Evolutionary conservation across 2,888 invertebrate genomes (phyloP).

Genomic region (Tetragonula carbonaria): DNA sequence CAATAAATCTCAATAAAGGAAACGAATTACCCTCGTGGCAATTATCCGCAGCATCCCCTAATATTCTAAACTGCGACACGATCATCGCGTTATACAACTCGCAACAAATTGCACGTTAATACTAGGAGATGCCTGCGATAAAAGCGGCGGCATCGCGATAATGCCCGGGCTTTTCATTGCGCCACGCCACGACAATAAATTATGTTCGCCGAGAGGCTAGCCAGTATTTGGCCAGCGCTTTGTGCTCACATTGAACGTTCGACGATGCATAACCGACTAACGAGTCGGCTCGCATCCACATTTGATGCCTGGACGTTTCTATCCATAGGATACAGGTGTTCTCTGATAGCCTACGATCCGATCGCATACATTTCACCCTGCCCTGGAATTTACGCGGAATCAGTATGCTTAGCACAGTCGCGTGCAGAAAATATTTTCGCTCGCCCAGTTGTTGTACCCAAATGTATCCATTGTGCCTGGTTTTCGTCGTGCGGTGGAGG

Average conservation of each 20-base stretch:
- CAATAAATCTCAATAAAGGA: slow-evolving; percentile 24
- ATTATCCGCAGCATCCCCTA: neutral
- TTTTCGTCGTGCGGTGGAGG: neutral
- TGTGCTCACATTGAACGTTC: slow-evolving; percentile 44
- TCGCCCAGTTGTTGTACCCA: neutral
- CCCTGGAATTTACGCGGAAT: slow-evolving; percentile 32
- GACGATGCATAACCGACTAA: slow-evolving; percentile 58
- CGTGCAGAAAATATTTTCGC: slow-evolving; percentile 34
- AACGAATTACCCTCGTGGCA: neutral
- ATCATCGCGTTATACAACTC: slow-evolving; percentile 35
- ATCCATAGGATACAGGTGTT: slow-evolving; percentile 56
- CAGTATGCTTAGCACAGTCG: slow-evolving; percentile 32
- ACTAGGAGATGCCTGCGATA: slow-evolving; percentile 25
- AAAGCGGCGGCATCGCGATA: slow-evolving; percentile 58
- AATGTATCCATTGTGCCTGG: neutral
- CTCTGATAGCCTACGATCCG: slow-evolving; percentile 41
- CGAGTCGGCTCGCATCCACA: slow-evolving; percentile 56
- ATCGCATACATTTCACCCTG: slow-evolving; percentile 33
- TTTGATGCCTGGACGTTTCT: slow-evolving; percentile 52
- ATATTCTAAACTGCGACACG: slow-evolving; percentile 25
- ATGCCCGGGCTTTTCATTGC: slow-evolving; percentile 58
- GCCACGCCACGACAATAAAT: slow-evolving; percentile 50
- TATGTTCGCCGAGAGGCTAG: slow-evolving; percentile 52
- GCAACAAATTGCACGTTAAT: slow-evolving; percentile 56
- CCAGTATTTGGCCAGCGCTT: slow-evolving; percentile 54